Conservation (phyloP, 2,113 vertebrate genomes). For the Rhynchomys soricoides region DNA sequence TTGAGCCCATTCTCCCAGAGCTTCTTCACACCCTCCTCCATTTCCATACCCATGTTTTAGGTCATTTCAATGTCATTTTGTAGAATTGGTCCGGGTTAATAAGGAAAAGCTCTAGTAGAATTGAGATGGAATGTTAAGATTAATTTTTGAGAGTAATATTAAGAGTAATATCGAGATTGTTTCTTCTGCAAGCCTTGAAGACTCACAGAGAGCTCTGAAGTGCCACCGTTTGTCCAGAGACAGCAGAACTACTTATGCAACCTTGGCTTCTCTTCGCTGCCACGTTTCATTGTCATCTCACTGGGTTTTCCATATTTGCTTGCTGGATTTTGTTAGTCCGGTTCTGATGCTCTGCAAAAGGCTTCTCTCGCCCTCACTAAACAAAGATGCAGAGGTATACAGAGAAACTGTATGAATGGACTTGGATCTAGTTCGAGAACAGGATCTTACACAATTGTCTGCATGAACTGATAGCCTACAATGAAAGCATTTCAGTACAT, state of each 20-base stretch:
- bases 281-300: neutral
- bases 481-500: neutral
- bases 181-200: neutral
- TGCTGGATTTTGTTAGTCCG: neutral
- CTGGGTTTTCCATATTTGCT: neutral
- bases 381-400: neutral
- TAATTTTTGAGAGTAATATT: neutral
- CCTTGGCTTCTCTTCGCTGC: neutral
- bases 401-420: neutral
- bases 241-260: neutral
- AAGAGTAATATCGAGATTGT: neutral
- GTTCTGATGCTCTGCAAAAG: neutral
- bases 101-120: neutral
- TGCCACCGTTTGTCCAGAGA: neutral
- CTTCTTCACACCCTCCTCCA: neutral
- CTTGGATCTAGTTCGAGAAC: neutral
- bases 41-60: neutral
- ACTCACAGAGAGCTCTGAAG: neutral
- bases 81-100: neutral
- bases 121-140: neutral
- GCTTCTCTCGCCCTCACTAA: neutral
- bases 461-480: neutral
- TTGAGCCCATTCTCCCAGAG: neutral
- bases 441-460: neutral
- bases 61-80: neutral